Evolutionary conservation across 2,888 invertebrate genomes (phyloP).

Genomic region (Chaetoderma sp.): DNA sequence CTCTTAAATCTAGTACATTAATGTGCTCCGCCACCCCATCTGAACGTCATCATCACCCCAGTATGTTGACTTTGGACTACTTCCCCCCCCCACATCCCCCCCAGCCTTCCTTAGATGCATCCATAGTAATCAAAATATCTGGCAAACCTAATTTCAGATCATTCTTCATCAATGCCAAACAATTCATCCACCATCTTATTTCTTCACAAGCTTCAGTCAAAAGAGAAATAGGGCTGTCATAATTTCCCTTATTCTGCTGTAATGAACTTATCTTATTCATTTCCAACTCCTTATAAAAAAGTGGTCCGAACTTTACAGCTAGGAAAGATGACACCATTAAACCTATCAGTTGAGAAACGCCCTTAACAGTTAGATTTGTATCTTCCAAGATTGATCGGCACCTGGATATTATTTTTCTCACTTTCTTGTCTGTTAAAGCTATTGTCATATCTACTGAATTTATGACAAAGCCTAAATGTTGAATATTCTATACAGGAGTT

Average conservation of each 20-base stretch:
- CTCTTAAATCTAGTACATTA: conserved; percentile 3
- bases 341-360: conserved; percentile 1
- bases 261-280: conserved; percentile 1
- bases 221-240: not conserved
- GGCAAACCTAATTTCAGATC: not conserved
- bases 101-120: conserved; percentile 5
- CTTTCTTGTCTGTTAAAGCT: not conserved
- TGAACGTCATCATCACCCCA: conserved; percentile 2
- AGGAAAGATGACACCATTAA: conserved; percentile 7
- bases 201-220: not conserved
- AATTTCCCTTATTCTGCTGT: not conserved
- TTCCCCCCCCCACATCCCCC: not conserved
- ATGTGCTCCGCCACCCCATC: not conserved
- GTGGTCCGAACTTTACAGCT: conserved; percentile 1
- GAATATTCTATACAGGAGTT: not conserved
- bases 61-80: too few relatives aligned
- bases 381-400: not conserved
- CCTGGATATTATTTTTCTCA: not conserved
- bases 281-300: conserved; percentile 12
- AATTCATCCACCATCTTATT: conserved; percentile 12
- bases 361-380: not conserved
- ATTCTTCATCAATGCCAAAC: not conserved
- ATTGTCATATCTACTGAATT: not conserved
- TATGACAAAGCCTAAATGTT: not conserved
- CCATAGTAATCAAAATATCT: not conserved